Evolutionary conservation across 2,888 invertebrate species (phyloP), one percentile per base, ranked within the genome.

Genomic region (Prosopocoilus inquinatus): DNA sequence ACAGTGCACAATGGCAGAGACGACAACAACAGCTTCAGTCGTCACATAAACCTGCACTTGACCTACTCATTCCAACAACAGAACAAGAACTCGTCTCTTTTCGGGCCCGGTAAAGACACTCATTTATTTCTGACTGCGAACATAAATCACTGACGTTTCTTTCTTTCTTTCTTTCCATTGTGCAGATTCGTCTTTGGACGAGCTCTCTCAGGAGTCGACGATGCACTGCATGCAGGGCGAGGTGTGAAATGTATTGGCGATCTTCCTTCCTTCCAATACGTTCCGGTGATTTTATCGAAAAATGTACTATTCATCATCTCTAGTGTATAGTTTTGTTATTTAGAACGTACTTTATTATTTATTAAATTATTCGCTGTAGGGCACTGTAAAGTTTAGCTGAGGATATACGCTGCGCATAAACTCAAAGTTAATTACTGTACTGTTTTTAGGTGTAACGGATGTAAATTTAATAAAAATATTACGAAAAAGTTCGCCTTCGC

Each of bases 61-160:
- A 91, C 91, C 45, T 92, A 92, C 77, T 91, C 91, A 64, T 91
- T 91, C 80, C 90, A 90, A 82, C 89, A 90, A 80, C 90, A 89
- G 74, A 75, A 71, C 57, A 72, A 73, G 58, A 67, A 72, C 53
- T 61, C 66, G 3, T 61, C 67, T 5, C 48, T 69, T 34, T 68
- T 67, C 57, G 63, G 65, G 8, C 62, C 68, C 53, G 76, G 75
- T 75, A 68, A 38, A 20, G 16, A 39, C 35, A 50, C 41, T 39
- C 39, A 55, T 45, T 52, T 16, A n/a, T 43, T 32, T 44, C 28
- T 39, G 35, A 16, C 20, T 20, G 12, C 41, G 13, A 28, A 32
- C 28, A 32, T 53, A 50, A 36, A 44, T 47, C 43, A 35, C 49
- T 48, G 41, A 47, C 46, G 54, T 50, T 53, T 39, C 50, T 55